Conservation (phyloP, 2,888 invertebrate genomes). For the Aradus depressus region DNA sequence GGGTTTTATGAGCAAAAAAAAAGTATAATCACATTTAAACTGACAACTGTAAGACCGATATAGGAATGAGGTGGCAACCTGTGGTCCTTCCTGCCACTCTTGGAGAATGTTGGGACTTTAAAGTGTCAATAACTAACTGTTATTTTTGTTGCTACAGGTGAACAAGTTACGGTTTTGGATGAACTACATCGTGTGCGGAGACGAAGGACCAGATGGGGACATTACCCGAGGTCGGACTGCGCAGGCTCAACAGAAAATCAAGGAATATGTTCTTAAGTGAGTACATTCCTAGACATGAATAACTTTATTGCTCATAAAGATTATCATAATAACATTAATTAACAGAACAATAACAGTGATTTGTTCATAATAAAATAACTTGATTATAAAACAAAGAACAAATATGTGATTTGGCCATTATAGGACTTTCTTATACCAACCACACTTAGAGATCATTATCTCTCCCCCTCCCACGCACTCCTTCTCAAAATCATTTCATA, state of each 20-base stretch:
- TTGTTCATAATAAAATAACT: background rate
- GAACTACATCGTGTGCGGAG: constrained; percentile 50
- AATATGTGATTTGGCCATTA: background rate
- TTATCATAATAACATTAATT: too few relatives aligned
- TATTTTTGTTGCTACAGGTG: constrained; percentile 42
- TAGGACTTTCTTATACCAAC: background rate
- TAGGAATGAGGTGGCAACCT: too few relatives aligned
- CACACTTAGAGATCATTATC: too few relatives aligned
- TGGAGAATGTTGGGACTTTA: too few relatives aligned
- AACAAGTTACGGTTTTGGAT: constrained; percentile 62
- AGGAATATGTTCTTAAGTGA: constrained; percentile 40
- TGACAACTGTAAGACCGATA: too few relatives aligned
- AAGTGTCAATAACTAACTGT: too few relatives aligned
- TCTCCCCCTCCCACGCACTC: too few relatives aligned
- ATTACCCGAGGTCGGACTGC: constrained; percentile 34
- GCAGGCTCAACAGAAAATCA: constrained; percentile 41
- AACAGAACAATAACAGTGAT: too few relatives aligned
- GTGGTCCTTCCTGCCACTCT: background rate
- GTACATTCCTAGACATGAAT: constrained; percentile 20
- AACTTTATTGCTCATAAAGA: constrained; percentile 19
- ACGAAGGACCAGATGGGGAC: constrained; percentile 35
- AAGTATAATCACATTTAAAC: too few relatives aligned
- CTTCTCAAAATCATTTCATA: too few relatives aligned
- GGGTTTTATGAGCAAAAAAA: too few relatives aligned
- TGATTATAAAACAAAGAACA: background rate